phyloP scores from a whole-genome alignment of 1,140 invertebrate genomes.

The Platyscapa corneri region DNA sequence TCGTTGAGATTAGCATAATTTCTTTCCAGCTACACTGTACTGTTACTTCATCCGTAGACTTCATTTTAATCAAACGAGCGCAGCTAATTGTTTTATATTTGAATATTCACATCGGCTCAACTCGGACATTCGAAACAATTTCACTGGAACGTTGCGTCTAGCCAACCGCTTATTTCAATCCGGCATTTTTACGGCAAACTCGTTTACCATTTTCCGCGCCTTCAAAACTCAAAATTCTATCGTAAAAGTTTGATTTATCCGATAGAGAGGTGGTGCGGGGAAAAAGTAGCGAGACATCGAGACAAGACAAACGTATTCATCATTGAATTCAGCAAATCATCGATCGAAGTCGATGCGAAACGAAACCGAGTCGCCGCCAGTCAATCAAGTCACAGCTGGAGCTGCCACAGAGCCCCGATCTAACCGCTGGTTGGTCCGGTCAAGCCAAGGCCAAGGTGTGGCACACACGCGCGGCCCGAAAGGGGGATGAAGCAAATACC shows the following conservation, averaged over 20 bases:
- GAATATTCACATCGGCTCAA: background rate
- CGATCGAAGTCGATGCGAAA: conserved; percentile 10
- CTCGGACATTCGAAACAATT: background rate
- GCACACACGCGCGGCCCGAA: background rate
- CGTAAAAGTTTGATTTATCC: background rate
- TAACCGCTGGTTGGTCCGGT: background rate
- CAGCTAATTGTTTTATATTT: background rate
- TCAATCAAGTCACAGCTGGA: background rate
- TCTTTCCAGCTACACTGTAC: background rate
- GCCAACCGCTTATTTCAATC: background rate
- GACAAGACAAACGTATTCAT: no score
- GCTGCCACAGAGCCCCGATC: background rate
- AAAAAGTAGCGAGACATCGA: no score
- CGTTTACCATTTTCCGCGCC: background rate
- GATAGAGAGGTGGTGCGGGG: background rate
- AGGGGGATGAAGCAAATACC: background rate
- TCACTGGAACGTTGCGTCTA: background rate
- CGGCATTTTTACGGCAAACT: background rate
- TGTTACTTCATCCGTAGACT: no score
- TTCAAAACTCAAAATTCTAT: background rate
- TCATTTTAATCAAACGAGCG: no score
- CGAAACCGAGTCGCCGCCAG: background rate
- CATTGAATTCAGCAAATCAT: background rate
- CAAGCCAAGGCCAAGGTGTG: conserved; percentile 29
- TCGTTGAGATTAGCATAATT: background rate